phyloP scores from a whole-genome alignment of 2,113 vertebrate genomes.

The Grallaria varia region DNA sequence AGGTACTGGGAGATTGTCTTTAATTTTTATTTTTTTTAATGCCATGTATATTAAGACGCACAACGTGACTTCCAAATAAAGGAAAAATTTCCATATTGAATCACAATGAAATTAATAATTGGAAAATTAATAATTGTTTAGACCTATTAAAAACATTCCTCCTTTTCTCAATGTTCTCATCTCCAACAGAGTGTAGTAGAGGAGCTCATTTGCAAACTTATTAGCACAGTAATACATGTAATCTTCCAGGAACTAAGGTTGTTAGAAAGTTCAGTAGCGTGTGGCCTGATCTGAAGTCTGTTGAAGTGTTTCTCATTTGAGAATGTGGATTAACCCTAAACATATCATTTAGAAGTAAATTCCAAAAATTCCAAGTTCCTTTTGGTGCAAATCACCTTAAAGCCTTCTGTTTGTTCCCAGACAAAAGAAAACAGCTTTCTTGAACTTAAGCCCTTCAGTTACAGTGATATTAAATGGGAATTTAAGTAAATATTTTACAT shows the following conservation, averaged over 20 bases:
- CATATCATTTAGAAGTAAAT: neutral
- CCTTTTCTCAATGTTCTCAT: neutral
- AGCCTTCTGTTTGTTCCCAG: neutral
- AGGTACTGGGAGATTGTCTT: neutral
- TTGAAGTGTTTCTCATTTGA: neutral
- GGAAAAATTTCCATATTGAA: neutral
- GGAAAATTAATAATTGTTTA: neutral
- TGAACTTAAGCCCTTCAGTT: neutral
- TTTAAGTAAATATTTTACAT: neutral
- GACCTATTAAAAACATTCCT: neutral
- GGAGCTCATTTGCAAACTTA: neutral
- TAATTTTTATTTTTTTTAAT: neutral
- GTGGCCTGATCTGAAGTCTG: neutral
- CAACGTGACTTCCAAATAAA: neutral
- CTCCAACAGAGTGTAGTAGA: neutral
- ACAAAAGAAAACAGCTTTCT: neutral
- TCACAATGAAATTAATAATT: neutral
- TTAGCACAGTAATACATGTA: neutral
- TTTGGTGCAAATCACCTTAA: neutral
- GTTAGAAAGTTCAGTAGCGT: neutral
- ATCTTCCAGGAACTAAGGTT: neutral
- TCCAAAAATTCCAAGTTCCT: neutral
- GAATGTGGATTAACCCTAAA: neutral
- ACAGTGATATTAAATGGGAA: neutral
- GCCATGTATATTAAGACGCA: neutral